Conservation (phyloP, 2,888 invertebrate species). For the Dolomedes plantarius region DNA sequence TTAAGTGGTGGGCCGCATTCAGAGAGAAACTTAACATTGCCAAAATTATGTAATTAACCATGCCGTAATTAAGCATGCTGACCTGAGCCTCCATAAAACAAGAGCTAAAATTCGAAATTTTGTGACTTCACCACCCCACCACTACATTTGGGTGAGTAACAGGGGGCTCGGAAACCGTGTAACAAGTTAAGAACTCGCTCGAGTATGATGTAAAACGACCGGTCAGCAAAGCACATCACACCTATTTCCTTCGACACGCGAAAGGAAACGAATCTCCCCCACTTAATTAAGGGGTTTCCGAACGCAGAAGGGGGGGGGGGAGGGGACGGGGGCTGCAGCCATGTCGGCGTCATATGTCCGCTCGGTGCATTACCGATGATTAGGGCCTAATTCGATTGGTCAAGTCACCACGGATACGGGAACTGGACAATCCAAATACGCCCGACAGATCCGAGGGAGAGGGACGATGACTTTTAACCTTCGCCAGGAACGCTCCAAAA, state of each 20-base stretch:
- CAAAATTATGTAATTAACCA: too few species aligned
- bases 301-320: neutral
- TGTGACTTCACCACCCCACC: too few species aligned
- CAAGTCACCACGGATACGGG: neutral
- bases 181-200: too few species aligned
- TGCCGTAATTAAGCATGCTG: too few species aligned
- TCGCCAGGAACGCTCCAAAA: too few species aligned
- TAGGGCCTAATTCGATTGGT: constrained; percentile 52
- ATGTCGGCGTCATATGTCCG: neutral
- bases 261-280: neutral
- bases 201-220: neutral
- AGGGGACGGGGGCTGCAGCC: neutral
- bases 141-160: too few species aligned
- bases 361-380: constrained; percentile 33
- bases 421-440: neutral
- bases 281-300: neutral
- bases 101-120: too few species aligned
- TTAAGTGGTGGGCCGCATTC: too few species aligned
- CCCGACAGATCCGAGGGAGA: neutral
- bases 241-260: neutral
- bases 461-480: too few species aligned
- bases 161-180: too few species aligned
- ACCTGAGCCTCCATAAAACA: too few species aligned
- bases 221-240: neutral
- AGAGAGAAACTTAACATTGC: too few species aligned